These are phyloP conservation scores for Helogale parvula DNA, from an alignment of 2,113 vertebrate species.

Conservation along the genomic window DNA sequence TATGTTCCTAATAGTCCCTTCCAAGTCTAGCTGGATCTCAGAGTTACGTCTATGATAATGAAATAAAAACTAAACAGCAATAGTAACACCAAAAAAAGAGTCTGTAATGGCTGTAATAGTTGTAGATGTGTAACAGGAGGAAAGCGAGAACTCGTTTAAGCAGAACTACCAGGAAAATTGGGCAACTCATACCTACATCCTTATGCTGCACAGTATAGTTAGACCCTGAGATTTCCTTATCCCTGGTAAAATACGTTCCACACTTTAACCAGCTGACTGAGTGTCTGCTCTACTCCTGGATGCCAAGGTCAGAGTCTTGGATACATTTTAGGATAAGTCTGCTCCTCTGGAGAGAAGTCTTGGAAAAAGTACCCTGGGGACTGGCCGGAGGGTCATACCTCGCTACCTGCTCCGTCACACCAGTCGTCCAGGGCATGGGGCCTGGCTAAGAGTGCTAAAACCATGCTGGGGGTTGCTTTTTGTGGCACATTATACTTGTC, in stretches of 20 bases:
- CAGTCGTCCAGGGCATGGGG: background rate
- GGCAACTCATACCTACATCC: background rate
- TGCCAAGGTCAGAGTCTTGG: background rate
- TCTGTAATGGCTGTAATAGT: background rate
- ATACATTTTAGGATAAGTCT: background rate
- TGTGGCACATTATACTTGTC: constrained; percentile 6
- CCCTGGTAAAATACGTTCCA: background rate
- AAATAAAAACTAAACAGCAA: background rate
- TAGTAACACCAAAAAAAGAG: background rate
- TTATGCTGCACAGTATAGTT: background rate
- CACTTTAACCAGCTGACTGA: background rate
- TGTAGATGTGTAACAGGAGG: constrained; percentile 1
- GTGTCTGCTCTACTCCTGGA: background rate
- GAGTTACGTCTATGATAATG: background rate
- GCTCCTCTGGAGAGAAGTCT: background rate
- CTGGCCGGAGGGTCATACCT: background rate
- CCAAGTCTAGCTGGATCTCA: background rate
- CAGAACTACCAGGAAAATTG: background rate
- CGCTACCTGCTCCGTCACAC: background rate
- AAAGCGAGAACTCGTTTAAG: background rate
- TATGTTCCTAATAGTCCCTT: background rate
- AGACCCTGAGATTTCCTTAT: background rate
- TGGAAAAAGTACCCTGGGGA: background rate
- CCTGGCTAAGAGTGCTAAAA: background rate
- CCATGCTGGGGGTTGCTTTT: background rate